Evolutionary conservation across 2,888 invertebrate species (phyloP), one percentile per base, ranked within the genome.

Genomic region (Pseudococcus jackbeardsleyi): DNA sequence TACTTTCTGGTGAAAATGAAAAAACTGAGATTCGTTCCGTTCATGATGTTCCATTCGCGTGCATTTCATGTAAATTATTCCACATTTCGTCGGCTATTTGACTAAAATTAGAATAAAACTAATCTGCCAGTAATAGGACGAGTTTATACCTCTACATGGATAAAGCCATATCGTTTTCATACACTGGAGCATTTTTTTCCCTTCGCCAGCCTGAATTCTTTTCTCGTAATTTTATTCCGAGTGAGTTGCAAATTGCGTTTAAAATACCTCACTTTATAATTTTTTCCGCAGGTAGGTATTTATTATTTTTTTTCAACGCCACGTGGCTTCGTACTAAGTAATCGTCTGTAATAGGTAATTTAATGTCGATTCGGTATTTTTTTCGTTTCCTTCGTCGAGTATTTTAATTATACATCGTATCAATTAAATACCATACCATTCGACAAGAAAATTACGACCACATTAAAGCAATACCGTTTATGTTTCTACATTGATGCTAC

Each of bases 121-220:
- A 72, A 72, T 72, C 72, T 72, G 72, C 15, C 8, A 64, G 22
- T 64, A 72, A 72, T 72, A 72, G 33, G 33, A 72, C 39, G 72
- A 72, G 72, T 72, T 72, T 15, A 33, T 68, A 33, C 64, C 64
- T 64, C 64, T 64, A 64, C 22, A 64, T 64, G 64, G 64, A 64
- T 64, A 11, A 64, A 22, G 64, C 64, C 17, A 72, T 72, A 12
- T 72, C 72, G 26, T 72, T 72, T 72, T 17, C 72, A 72, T 72
- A 17, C 15, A 33, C 5, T 17, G 4, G 19, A 33, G 17, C 33
- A 33, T 33, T 72, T 72, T 72, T 72, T 64, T 22, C 9, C 9
- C 26, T 33, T 33, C 26, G 3, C 26, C 26, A 33, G 26, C 26
- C 26, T 39, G 17, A 72, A 72, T 72, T 72, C 26, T 64, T 26